phyloP scores from a whole-genome alignment of 2,113 vertebrate species.

The Morone chrysops region DNA sequence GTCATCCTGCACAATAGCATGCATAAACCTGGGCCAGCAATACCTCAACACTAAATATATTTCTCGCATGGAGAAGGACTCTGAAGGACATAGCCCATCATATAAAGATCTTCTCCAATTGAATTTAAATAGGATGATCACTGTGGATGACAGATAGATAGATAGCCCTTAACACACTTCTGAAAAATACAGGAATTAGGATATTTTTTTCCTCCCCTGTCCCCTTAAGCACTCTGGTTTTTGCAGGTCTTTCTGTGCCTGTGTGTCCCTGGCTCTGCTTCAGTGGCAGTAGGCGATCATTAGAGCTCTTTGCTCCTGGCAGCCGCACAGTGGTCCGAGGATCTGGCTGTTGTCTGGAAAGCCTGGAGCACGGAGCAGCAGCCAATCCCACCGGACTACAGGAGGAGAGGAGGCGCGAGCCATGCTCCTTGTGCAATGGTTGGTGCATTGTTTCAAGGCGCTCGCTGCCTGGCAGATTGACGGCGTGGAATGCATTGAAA shows the following conservation, averaged over 20 bases:
- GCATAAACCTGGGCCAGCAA: slow-evolving; percentile 18
- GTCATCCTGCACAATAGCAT: slow-evolving; percentile 31
- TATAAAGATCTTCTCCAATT: slow-evolving; percentile 24
- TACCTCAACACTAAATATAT: slow-evolving; percentile 17
- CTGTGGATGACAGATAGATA: slow-evolving; percentile 35
- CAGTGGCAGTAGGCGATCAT: slow-evolving; percentile 64
- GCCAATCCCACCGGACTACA: slow-evolving; percentile 65
- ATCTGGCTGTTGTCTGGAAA: slow-evolving; percentile 58
- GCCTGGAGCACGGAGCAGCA: slow-evolving; percentile 45
- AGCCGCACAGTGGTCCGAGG: slow-evolving; percentile 47
- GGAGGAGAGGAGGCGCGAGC: slow-evolving; percentile 39
- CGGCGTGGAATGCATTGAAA: slow-evolving; percentile 46
- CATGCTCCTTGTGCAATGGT: slow-evolving; percentile 48
- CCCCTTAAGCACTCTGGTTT: slow-evolving; percentile 24
- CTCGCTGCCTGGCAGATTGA: slow-evolving; percentile 61
- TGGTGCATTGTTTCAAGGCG: slow-evolving; percentile 70
- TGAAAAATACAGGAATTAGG: slow-evolving; percentile 27
- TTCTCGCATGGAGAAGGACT: slow-evolving; percentile 24
- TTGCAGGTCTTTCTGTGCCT: slow-evolving; percentile 30
- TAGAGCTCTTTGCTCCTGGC: slow-evolving; percentile 67
- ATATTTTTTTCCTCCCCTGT: neutral
- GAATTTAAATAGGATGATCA: slow-evolving; percentile 67
- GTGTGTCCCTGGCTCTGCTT: slow-evolving; percentile 62
- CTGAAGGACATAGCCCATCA: slow-evolving; percentile 14
- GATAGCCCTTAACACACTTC: slow-evolving; percentile 11